phyloP scores from a whole-genome alignment of 1,140 invertebrate genomes.

The Idris sp. region DNA sequence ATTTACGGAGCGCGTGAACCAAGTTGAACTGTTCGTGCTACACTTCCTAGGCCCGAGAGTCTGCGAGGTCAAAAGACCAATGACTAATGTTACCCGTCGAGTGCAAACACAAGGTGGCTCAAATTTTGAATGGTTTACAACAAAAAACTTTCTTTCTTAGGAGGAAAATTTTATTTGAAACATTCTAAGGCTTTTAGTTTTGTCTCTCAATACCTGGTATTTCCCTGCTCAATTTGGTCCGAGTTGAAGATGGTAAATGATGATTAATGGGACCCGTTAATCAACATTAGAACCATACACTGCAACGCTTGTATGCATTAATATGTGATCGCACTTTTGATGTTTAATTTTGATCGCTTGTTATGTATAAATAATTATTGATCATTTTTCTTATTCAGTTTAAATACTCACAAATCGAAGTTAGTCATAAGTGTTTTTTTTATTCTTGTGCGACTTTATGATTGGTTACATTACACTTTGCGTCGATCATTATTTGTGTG shows the following conservation, averaged over 20 bases:
- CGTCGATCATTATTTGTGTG: slow-evolving; percentile 48
- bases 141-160: too few species aligned
- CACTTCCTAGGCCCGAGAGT: slow-evolving; percentile 40
- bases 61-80: slow-evolving; percentile 56
- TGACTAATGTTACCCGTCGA: slow-evolving; percentile 35
- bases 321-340: background rate
- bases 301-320: slow-evolving; percentile 11
- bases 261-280: slow-evolving; percentile 34
- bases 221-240: slow-evolving; percentile 26
- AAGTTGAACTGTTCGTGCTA: slow-evolving; percentile 41
- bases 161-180: too few species aligned
- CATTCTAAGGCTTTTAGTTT: too few species aligned
- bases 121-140: too few species aligned
- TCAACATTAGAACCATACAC: slow-evolving; percentile 25
- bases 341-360: too few species aligned
- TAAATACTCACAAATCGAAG: too few species aligned
- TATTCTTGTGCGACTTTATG: background rate
- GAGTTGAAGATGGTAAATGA: slow-evolving; percentile 32
- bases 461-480: slow-evolving; percentile 8
- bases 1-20: slow-evolving; percentile 69
- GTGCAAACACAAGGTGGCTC: slow-evolving; percentile 8
- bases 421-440: too few species aligned
- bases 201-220: too few species aligned
- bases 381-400: too few species aligned
- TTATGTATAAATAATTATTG: too few species aligned